These are phyloP conservation scores for Oriolus oriolus DNA, from an alignment of 2,113 vertebrate species.

Conservation along the genomic window DNA sequence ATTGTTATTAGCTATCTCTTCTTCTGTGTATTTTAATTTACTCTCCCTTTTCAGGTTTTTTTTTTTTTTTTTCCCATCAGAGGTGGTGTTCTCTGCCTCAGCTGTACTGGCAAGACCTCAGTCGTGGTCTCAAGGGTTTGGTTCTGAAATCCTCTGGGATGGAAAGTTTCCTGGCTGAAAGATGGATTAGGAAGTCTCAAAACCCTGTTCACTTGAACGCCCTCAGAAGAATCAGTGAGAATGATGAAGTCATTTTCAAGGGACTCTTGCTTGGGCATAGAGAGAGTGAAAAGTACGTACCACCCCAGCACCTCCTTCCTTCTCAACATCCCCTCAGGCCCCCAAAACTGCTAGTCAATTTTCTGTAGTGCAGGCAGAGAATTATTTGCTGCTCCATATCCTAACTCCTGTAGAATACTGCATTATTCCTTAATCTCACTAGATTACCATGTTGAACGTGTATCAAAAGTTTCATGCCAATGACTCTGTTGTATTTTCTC, in stretches of 20 bases:
- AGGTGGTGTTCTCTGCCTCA: not conserved
- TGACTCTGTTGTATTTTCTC: not conserved
- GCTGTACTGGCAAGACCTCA: not conserved
- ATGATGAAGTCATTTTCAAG: not conserved
- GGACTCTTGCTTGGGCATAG: rapidly evolving
- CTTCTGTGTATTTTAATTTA: not conserved
- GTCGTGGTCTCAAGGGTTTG: rapidly evolving
- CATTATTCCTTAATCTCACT: not conserved
- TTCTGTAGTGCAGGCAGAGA: not conserved
- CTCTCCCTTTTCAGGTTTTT: not conserved
- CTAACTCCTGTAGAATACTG: not conserved
- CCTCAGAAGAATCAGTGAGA: not conserved
- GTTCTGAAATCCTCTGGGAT: not conserved
- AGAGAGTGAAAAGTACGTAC: not conserved
- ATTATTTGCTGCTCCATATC: not conserved
- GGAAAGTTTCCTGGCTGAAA: not conserved
- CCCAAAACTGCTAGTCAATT: not conserved
- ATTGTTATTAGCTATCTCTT: not conserved
- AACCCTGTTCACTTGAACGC: not conserved
- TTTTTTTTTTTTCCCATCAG: not conserved
- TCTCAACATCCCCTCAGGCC: not conserved
- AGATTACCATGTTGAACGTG: not conserved
- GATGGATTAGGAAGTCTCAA: not conserved
- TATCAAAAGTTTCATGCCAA: not conserved
- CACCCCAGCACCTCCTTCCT: not conserved